Evolutionary conservation across 1,140 invertebrate genomes (phyloP).

Genomic region (Bathynomus jamesi): DNA sequence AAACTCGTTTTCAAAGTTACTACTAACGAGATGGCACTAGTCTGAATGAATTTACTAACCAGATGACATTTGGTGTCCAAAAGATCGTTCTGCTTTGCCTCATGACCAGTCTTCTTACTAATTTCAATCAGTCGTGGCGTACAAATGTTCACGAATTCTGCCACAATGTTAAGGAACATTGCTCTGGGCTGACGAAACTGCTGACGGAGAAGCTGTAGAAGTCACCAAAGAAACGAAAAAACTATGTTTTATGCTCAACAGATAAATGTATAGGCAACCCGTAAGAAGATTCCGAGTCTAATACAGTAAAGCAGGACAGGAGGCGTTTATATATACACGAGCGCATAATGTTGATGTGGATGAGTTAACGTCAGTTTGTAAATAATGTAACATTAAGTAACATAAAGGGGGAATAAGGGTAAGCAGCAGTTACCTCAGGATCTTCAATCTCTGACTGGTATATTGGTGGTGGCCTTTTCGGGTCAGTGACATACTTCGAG

Average conservation of each 20-base stretch:
- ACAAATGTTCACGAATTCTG: slow-evolving; percentile 81
- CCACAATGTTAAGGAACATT: slow-evolving; percentile 79
- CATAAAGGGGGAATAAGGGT: too few relatives aligned
- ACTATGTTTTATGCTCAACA: not conserved
- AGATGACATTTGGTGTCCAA: slow-evolving; percentile 93
- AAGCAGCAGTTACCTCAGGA: slow-evolving; percentile 57
- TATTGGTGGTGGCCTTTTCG: slow-evolving; percentile 52
- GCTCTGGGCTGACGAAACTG: slow-evolving; percentile 89
- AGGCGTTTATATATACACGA: not conserved
- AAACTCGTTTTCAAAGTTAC: too few relatives aligned
- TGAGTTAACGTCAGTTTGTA: too few relatives aligned
- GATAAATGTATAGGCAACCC: not conserved
- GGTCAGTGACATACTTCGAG: slow-evolving; percentile 60
- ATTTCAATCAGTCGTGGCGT: slow-evolving; percentile 70
- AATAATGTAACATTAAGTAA: too few relatives aligned
- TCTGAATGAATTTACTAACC: slow-evolving; percentile 55
- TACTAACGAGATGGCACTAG: too few relatives aligned
- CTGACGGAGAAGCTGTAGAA: slow-evolving; percentile 56
- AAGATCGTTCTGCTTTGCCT: slow-evolving; percentile 79
- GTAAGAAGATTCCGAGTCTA: not conserved
- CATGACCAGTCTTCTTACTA: slow-evolving; percentile 75
- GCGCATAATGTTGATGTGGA: not conserved
- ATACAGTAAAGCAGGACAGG: not conserved
- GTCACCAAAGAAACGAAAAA: not conserved
- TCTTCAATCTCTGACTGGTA: slow-evolving; percentile 67